Percentiles rank a stretch among this genome's conserved stretches.
Evolutionary conservation across 1,140 invertebrate species (phyloP).

Genomic region (Campoletis sonorensis): DNA sequence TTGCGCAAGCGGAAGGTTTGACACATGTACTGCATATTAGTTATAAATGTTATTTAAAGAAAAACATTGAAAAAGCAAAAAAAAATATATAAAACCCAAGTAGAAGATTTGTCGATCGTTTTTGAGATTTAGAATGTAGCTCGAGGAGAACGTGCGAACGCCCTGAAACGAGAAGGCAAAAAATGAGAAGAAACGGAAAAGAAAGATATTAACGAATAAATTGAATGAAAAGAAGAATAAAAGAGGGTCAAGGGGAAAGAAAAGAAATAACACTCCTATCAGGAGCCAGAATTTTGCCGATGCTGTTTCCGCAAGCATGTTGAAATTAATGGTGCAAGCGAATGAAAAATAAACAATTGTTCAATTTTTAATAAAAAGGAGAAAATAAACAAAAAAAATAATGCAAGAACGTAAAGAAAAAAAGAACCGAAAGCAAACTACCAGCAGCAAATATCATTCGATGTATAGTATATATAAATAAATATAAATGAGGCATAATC

Average conservation of each 20-base stretch:
- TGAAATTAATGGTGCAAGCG: neutral
- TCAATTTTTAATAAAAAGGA: constrained; percentile 5
- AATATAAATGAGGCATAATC: neutral
- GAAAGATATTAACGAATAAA: neutral
- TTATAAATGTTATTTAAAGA: constrained; percentile 65
- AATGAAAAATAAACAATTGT: neutral
- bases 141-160: neutral
- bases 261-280: neutral
- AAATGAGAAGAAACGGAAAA: too few relatives aligned
- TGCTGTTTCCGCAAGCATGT: neutral
- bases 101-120: constrained; percentile 23
- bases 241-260: too few relatives aligned
- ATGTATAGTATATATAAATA: constrained; percentile 3
- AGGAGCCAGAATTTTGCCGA: neutral
- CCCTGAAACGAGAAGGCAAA: too few relatives aligned
- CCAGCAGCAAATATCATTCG: constrained; percentile 11
- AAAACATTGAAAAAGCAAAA: too few relatives aligned
- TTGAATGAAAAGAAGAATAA: neutral
- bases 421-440: neutral
- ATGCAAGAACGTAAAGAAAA: neutral
- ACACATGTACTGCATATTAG: constrained; percentile 68
- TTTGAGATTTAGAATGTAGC: constrained; percentile 8
- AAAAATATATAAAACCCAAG: neutral
- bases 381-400: neutral
- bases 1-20: constrained; percentile 71